Conservation (phyloP, 2,113 vertebrate species). For the human region GRCh38 chrX:43123001-43123500, state of each 20-base stretch:
- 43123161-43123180: not conserved
- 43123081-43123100: not conserved
- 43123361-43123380: not conserved
- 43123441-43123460: not conserved
- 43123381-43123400: not conserved
- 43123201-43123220: not conserved
- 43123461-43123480: not conserved
- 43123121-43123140: not conserved
- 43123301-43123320: not conserved
- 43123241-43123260: no score
- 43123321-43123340: not conserved
- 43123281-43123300: no score
- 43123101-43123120: not conserved
- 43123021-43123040: not conserved
- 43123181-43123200: rapidly evolving
- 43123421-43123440: not conserved
- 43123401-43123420: not conserved
- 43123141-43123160: not conserved
- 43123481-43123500: not conserved
- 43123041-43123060: not conserved
- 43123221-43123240: constrained; percentile 7
- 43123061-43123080: not conserved
- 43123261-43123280: no score
- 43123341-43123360: not conserved
- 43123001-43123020: not conserved